Evolutionary conservation across 2,888 invertebrate species (phyloP).

Genomic region (Lagria hirta): DNA sequence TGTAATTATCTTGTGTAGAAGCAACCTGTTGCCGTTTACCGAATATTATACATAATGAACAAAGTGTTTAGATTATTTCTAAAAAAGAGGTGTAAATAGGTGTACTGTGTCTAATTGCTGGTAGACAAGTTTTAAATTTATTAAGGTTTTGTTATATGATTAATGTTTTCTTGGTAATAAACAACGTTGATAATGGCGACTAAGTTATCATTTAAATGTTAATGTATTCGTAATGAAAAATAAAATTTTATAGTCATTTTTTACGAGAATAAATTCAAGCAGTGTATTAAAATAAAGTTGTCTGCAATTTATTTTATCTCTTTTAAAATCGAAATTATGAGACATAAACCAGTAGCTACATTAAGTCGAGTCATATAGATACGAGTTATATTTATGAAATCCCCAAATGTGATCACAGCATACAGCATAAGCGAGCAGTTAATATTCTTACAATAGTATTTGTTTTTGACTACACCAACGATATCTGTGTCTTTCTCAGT

Average conservation of each 20-base stretch:
- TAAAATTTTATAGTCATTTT: slow-evolving; percentile 33
- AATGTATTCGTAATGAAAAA: slow-evolving; percentile 37
- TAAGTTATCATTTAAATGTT: slow-evolving; percentile 25
- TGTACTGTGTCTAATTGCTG: no score
- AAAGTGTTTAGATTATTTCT: no score
- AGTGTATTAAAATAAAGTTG: slow-evolving; percentile 46
- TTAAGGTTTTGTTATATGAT: no score
- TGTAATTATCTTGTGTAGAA: no score
- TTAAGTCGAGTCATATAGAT: slow-evolving; percentile 41
- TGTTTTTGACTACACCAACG: slow-evolving; percentile 23
- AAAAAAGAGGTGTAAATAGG: no score
- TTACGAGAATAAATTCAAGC: slow-evolving; percentile 37
- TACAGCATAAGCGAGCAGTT: slow-evolving; percentile 49
- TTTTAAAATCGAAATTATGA: slow-evolving; percentile 48
- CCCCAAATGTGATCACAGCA: slow-evolving; percentile 49
- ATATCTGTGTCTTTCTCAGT: slow-evolving; percentile 3
- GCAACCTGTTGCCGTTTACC: no score
- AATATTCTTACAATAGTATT: slow-evolving; percentile 43
- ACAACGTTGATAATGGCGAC: slow-evolving; percentile 21
- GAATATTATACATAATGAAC: no score
- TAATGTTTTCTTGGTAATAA: slow-evolving; percentile 27
- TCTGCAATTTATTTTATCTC: slow-evolving; percentile 48
- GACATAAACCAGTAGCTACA: slow-evolving; percentile 47
- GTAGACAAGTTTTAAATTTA: no score
- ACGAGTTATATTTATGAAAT: slow-evolving; percentile 45